These are phyloP conservation scores for Kryphioiulus occultus DNA, from an alignment of 2,888 invertebrate species.

Conservation along the genomic window DNA sequence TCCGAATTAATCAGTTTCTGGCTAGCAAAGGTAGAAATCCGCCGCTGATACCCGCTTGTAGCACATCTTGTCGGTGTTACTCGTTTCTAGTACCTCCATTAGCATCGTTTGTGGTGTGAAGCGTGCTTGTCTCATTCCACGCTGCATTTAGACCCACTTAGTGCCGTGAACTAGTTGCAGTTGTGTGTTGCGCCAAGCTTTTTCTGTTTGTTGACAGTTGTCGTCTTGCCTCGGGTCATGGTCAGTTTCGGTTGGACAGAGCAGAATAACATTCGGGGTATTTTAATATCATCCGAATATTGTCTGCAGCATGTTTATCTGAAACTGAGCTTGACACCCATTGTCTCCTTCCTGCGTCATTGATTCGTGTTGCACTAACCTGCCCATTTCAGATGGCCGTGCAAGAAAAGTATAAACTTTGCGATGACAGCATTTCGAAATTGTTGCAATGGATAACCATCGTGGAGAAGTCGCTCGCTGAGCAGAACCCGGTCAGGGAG, in stretches of 20 bases:
- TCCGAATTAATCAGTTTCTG: neutral
- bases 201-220: neutral
- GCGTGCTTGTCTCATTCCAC: neutral
- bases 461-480: conserved; percentile 82
- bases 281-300: neutral
- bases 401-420: conserved; percentile 90
- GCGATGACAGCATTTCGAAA: conserved; percentile 84
- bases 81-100: neutral
- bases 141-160: neutral
- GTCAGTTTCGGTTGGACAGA: neutral
- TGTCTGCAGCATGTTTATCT: neutral
- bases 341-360: neutral
- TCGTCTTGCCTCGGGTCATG: neutral
- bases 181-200: conserved; percentile 26
- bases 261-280: neutral
- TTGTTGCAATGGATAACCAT: conserved; percentile 86
- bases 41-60: neutral
- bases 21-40: neutral
- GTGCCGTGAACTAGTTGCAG: conserved; percentile 32
- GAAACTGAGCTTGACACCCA: neutral
- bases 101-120: neutral
- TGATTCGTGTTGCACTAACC: conserved; percentile 1
- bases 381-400: conserved; percentile 79
- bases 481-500: conserved; percentile 86
- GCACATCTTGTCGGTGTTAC: neutral